Percentiles rank a stretch among this genome's conserved stretches.
Conservation (phyloP, 2,113 vertebrate genomes). For the Centropus unirufus region DNA sequence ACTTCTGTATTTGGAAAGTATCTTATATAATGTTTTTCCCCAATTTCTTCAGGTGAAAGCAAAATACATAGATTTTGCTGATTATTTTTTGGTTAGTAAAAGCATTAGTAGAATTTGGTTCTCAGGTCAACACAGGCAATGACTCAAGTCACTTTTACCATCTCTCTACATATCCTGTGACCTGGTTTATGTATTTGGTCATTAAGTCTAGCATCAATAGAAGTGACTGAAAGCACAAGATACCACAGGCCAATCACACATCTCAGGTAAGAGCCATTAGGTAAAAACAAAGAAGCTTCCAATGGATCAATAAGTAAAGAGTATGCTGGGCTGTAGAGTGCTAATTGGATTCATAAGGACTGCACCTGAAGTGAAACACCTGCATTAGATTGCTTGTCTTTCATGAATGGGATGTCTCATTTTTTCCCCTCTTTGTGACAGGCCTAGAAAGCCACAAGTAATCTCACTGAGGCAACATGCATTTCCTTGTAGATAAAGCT, state of each 20-base stretch:
- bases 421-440: background rate
- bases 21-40: background rate
- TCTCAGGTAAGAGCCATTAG: background rate
- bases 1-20: background rate
- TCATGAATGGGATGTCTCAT: background rate
- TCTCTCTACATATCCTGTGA: background rate
- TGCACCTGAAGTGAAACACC: background rate
- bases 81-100: background rate
- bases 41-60: background rate
- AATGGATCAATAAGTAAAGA: background rate
- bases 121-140: background rate
- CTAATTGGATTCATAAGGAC: background rate
- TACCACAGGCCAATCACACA: background rate
- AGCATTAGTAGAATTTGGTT: background rate
- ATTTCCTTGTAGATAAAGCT: background rate
- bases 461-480: background rate
- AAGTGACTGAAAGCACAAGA: background rate
- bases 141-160: background rate
- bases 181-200: background rate
- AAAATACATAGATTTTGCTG: background rate
- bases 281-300: background rate
- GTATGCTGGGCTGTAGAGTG: background rate
- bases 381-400: background rate
- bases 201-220: background rate
- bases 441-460: background rate